These are phyloP conservation scores for Pavo muticus DNA, from an alignment of 2,113 vertebrate genomes.

Conservation along the genomic window DNA sequence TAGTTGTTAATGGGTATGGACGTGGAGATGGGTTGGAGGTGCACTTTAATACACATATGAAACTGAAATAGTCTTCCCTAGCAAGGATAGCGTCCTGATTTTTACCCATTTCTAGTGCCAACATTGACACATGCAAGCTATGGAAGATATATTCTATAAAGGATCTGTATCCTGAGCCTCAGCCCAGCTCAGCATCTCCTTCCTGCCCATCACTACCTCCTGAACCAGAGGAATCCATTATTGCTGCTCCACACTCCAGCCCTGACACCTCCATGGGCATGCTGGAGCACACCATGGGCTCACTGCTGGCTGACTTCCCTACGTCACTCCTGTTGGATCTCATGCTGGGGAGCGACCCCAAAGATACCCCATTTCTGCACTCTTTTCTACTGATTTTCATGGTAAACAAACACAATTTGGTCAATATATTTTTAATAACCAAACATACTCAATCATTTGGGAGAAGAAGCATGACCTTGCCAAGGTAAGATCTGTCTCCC, in stretches of 20 bases:
- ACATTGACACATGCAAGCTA: neutral
- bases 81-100: neutral
- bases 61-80: neutral
- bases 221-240: neutral
- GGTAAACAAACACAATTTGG: neutral
- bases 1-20: neutral
- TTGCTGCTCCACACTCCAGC: neutral
- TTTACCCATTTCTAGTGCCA: neutral
- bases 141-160: neutral
- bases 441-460: neutral
- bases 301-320: neutral
- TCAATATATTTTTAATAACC: neutral
- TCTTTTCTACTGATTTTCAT: slow-evolving; percentile 23
- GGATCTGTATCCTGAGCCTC: neutral
- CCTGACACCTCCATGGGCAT: neutral
- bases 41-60: fast-evolving
- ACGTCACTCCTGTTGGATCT: neutral
- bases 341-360: neutral
- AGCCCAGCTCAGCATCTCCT: neutral
- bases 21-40: fast-evolving
- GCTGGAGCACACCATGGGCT: neutral
- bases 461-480: neutral
- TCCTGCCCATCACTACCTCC: fast-evolving
- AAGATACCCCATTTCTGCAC: neutral
- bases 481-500: neutral